Conservation (phyloP, 2,888 invertebrate species). For the Cataglyphis rosenhaueri region DNA sequence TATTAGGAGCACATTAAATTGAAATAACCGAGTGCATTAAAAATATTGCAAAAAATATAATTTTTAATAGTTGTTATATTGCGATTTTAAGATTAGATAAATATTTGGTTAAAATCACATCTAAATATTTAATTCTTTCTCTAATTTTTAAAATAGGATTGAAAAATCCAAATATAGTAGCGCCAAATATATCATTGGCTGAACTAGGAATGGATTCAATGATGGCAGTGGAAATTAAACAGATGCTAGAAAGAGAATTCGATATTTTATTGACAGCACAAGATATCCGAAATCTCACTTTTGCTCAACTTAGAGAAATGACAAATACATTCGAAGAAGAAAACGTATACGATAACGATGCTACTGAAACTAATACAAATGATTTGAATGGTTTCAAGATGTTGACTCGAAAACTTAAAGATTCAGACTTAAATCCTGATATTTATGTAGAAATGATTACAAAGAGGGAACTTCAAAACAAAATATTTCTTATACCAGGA, state of each 20-base stretch:
- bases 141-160: conserved; percentile 77
- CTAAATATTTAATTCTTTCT: not conserved
- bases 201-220: conserved; percentile 99
- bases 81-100: not conserved
- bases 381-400: conserved; percentile 6
- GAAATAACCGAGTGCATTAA: not conserved
- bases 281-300: conserved; percentile 93
- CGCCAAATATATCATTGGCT: conserved; percentile 91
- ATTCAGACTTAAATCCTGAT: conserved; percentile 55
- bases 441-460: conserved; percentile 71
- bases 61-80: not conserved
- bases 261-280: conserved; percentile 94
- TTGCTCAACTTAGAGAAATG: conserved; percentile 88
- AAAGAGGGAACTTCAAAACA: conserved; percentile 64
- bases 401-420: not conserved
- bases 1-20: too few relatives aligned
- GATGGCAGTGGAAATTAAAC: conserved; percentile 98
- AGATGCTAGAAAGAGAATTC: conserved; percentile 95
- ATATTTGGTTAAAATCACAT: not conserved
- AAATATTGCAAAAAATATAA: not conserved
- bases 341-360: conserved; percentile 48
- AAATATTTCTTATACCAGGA: conserved; percentile 83
- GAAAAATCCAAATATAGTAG: conserved; percentile 88
- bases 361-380: not conserved
- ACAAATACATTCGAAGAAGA: conserved; percentile 41